Evolutionary conservation across 2,797 vertebrate species (phyloP).

Genomic region (Dromococcyx pavoninus): DNA sequence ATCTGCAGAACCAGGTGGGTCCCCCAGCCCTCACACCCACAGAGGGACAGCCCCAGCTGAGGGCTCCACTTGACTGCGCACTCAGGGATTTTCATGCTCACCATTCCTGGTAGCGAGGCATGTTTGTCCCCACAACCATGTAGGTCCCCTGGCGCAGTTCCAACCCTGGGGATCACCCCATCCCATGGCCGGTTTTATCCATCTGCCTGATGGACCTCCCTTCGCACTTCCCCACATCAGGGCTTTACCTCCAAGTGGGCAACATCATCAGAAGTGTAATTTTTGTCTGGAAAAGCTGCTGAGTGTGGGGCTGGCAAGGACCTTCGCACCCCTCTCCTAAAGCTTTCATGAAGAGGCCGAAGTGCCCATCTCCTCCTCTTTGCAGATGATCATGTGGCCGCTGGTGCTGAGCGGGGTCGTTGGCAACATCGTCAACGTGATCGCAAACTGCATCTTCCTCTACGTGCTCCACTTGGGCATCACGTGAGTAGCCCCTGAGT

Average conservation of each 20-base stretch:
- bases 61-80: fast-evolving
- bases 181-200: not conserved
- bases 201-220: not conserved
- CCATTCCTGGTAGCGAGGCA: fast-evolving
- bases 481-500: conserved; percentile 75
- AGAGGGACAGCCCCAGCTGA: not conserved
- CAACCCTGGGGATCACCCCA: not conserved
- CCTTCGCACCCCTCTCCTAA: fast-evolving
- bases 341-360: fast-evolving
- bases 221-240: not conserved
- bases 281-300: not conserved
- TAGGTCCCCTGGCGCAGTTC: not conserved
- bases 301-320: fast-evolving
- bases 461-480: conserved; percentile 79
- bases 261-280: fast-evolving
- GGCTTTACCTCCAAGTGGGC: not conserved
- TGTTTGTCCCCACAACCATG: fast-evolving
- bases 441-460: conserved; percentile 84
- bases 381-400: conserved; percentile 87
- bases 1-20: conserved; percentile 77
- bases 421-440: conserved; percentile 80
- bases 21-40: fast-evolving
- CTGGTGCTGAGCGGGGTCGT: conserved; percentile 84
- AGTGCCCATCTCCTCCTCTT: not conserved
- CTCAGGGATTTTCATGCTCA: not conserved